phyloP scores from a whole-genome alignment of 2,797 vertebrate species.

The Rhinophrynus dorsalis region DNA sequence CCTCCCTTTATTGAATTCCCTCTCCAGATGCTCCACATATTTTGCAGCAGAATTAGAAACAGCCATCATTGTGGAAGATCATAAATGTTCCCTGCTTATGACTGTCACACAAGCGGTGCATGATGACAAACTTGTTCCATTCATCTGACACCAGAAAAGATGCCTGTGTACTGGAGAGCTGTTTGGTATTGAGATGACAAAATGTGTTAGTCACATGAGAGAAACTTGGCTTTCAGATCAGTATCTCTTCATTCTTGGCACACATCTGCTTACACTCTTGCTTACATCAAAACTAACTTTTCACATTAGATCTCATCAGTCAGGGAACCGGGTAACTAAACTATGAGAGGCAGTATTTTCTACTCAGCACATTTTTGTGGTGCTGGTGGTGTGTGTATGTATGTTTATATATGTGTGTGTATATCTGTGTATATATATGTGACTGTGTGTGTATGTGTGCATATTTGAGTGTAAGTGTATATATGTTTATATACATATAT shows the following conservation, averaged over 20 bases:
- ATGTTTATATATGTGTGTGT: too few species aligned
- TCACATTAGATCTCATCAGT: too few species aligned
- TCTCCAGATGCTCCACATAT: slow-evolving; percentile 63
- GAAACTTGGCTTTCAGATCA: slow-evolving; percentile 41
- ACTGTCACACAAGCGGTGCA: slow-evolving; percentile 41
- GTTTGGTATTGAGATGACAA: slow-evolving; percentile 27
- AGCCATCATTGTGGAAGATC: slow-evolving; percentile 58
- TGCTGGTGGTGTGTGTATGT: too few species aligned
- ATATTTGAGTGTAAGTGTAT: too few species aligned
- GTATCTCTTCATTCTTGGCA: neutral
- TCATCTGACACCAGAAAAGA: slow-evolving; percentile 51
- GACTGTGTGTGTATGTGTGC: too few species aligned
- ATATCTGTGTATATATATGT: too few species aligned
- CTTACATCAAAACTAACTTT: too few species aligned
- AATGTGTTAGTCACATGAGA: slow-evolving; percentile 49
- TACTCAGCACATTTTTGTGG: too few species aligned
- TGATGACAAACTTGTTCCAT: slow-evolving; percentile 62
- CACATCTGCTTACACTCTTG: neutral
- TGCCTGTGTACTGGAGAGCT: slow-evolving; percentile 46
- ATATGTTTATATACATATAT: too few species aligned
- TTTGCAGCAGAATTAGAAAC: slow-evolving; percentile 69
- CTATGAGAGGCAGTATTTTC: too few species aligned
- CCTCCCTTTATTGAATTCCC: slow-evolving; percentile 66
- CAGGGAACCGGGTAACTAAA: too few species aligned
- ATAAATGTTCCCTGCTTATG: slow-evolving; percentile 53